Evolutionary conservation across 2,113 vertebrate species (phyloP), one percentile per base, ranked within the genome.

Genomic region (Colinus virginianus): DNA sequence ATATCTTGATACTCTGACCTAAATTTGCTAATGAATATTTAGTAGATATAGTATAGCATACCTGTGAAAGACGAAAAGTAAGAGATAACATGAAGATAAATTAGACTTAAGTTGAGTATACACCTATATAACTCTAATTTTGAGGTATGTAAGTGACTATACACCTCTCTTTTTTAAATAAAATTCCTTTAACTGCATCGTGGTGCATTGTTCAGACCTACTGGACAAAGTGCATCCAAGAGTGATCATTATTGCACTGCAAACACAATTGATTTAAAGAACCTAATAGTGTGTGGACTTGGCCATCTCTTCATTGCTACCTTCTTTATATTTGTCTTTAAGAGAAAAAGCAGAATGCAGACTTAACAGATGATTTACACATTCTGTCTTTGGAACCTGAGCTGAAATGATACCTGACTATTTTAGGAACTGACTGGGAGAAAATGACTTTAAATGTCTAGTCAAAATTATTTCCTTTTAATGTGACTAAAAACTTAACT

Each of bases 1-100:
- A 48, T 81, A 72, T 62, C 13, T 42, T 92, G 48, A 15, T 82
- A 82, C 7, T 25, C 36, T 81, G 38, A 22, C 20, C 34, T 91
- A 34, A 82, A 92, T 67, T 89, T 84, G 18, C 38, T 58, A 75
- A n/a, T 88, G 77, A 93, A 84, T 92, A 87, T 94, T 86, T 78
- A 95, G 48, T 16, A 85, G 23, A 5, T 64, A 28, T 32, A 45
- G 17, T 25, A 78, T 16, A 94, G 42, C 3, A 3, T 13, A 32
- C 15, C 43, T 38, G n/a, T 59, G 66, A 80, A 75, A 74, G 43
- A 7, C 61, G 43, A 40, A 83, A 85, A 69, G 45, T 32, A 63
- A 67, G 58, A 81, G 8, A n/a, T 46, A 87, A 72, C 25, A 55
- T 42, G 63, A 90, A 92, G 34, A 26, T 67, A n/a, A 56, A 45